Base-by-base conservation (phyloP, 2,888 invertebrate species). In the Noctua janthe region DNA sequence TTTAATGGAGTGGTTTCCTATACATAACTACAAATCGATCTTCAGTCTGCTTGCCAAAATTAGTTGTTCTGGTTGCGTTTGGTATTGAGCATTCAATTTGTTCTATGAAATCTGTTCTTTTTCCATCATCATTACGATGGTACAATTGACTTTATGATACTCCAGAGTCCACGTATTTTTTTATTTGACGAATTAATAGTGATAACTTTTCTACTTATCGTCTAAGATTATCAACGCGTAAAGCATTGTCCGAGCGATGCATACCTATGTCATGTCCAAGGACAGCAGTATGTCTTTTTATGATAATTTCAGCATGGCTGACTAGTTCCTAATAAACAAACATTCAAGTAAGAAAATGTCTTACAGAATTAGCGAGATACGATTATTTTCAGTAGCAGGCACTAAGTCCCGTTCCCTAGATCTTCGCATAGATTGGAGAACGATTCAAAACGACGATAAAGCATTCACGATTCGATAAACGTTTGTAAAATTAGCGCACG, bases 401-500 rank as follows among this genome's bases (percentile, higher is more conserved):
- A 71, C 76, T 67, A 83, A 83, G 84, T 89, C 83, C 90, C 87
- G 89, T 89, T 89, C 62, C 49, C 73, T 54, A 77, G 86, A 89
- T 89, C 71, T 81, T 71, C 76, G 67, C 71, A 51, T 29, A 83
- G 86, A 90, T 88, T 80, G 84, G 70, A 66, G 39, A 75, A 80
- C 67, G 85, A 90, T 89, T 78, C 66, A 66, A 77, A 79, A 73
- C 43, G 70, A 82, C 80, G 89, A 86, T 88, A 89, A 78, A 77
- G 71, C n/a, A 62, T 85, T 87, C 82, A 89, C 83, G 81, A 88
- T 82, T 83, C 85, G 84, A 84, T 80, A 72, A 72, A 80, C 51
- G 77, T 74, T 82, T 74, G 80, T 82, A 77, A 87, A 89, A 84
- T 88, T 87, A 81, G 82, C 81, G 64, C 81, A 78, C 51, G 70